Conservation (phyloP, 2,113 vertebrate genomes). For the Protobothrops mucrosquamatus region DNA sequence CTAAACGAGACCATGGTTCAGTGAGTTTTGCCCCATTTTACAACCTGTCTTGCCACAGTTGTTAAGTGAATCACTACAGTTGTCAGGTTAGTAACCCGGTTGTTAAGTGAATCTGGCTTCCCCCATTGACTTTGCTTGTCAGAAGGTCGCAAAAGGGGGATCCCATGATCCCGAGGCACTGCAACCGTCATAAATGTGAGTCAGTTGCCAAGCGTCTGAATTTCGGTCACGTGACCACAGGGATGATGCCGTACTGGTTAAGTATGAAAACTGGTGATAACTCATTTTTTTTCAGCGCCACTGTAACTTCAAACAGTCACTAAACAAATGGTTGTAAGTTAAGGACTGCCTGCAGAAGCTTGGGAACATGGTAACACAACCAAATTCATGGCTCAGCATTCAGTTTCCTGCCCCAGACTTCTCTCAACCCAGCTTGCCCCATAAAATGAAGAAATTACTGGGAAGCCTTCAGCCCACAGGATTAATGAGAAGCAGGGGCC, state of each 20-base stretch:
- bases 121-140: no score
- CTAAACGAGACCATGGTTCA: not conserved
- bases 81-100: not conserved
- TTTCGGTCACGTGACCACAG: not conserved
- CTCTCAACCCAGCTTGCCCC: conserved; percentile 25
- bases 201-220: not conserved
- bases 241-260: not conserved
- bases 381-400: not conserved
- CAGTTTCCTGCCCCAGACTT: conserved; percentile 3
- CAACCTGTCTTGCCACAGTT: not conserved
- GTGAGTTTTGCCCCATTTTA: not conserved
- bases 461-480: not conserved
- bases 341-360: not conserved
- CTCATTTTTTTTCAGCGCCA: not conserved
- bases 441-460: not conserved
- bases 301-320: not conserved
- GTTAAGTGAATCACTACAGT: not conserved
- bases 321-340: not conserved
- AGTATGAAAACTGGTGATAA: not conserved
- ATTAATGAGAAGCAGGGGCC: not conserved
- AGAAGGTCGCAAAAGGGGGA: not conserved
- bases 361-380: not conserved
- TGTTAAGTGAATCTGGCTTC: not conserved
- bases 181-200: not conserved
- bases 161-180: not conserved